Percentiles rank a stretch among this genome's conserved stretches.
Evolutionary conservation across 2,113 vertebrate species (phyloP).

Genomic region (Ophiodon elongatus): DNA sequence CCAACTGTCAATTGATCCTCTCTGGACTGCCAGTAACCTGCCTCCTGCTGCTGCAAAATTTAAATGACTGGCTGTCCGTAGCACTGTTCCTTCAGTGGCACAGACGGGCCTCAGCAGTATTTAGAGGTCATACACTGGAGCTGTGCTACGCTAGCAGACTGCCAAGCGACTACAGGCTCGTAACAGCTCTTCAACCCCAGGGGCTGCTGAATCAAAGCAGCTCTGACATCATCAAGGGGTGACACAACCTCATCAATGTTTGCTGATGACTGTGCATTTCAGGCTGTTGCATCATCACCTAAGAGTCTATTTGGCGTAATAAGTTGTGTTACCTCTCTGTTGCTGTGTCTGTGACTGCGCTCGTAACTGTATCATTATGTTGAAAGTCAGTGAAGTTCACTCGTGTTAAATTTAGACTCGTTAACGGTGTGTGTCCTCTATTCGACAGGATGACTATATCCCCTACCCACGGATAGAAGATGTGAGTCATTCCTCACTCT

Average conservation of each 20-base stretch:
- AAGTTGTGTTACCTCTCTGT: conserved; percentile 17
- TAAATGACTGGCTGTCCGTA: conserved; percentile 52
- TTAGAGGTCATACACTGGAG: conserved; percentile 64
- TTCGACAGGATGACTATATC: conserved; percentile 94
- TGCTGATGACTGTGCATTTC: conserved; percentile 61
- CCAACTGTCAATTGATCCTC: conserved; percentile 66
- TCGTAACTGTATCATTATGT: conserved; percentile 15
- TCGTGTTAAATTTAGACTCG: neutral
- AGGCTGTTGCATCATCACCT: conserved; percentile 56
- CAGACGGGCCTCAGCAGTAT: conserved; percentile 61
- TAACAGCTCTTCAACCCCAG: conserved; percentile 29
- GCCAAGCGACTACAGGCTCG: conserved; percentile 29
- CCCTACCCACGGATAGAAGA: conserved; percentile 97
- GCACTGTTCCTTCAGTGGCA: conserved; percentile 11
- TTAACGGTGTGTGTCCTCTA: conserved; percentile 53
- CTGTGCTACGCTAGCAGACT: conserved; percentile 33
- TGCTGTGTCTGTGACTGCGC: conserved; percentile 47
- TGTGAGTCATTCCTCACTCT: conserved; percentile 82
- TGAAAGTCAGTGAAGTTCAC: conserved; percentile 28
- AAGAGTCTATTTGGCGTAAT: conserved; percentile 11
- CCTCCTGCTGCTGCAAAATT: conserved; percentile 60
- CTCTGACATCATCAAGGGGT: conserved; percentile 47
- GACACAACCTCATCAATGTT: conserved; percentile 30
- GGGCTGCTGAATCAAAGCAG: conserved; percentile 44
- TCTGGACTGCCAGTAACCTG: conserved; percentile 40